These are phyloP conservation scores for Tauraco erythrolophus DNA, from an alignment of 2,113 vertebrate genomes.

Conservation along the genomic window DNA sequence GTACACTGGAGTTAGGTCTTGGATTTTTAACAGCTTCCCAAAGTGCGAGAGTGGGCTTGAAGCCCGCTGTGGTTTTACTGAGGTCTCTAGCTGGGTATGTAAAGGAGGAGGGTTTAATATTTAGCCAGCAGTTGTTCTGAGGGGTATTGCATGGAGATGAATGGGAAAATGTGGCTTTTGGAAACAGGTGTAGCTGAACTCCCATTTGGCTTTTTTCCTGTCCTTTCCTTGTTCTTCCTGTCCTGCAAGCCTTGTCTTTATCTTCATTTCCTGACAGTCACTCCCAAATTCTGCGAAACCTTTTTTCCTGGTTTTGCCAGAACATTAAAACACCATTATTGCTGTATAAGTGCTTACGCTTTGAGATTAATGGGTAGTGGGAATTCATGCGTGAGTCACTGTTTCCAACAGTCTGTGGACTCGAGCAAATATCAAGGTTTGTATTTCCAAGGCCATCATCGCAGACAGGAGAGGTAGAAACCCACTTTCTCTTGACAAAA, in stretches of 20 bases:
- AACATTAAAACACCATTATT: constrained; percentile 24
- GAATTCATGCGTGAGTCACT: constrained; percentile 24
- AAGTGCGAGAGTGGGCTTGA: not conserved
- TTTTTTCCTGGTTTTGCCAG: constrained; percentile 19
- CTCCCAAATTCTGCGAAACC: not conserved
- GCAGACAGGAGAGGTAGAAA: not conserved
- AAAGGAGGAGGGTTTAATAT: not conserved
- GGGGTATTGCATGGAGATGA: not conserved
- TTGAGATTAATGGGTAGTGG: constrained; percentile 17
- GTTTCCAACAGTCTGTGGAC: not conserved
- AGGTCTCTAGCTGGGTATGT: not conserved
- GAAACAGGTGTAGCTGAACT: constrained; percentile 17
- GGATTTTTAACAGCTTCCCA: not conserved
- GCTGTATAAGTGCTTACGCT: not conserved
- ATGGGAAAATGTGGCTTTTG: not conserved
- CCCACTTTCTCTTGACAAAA: not conserved
- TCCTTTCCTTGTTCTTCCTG: not conserved
- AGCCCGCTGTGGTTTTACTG: not conserved
- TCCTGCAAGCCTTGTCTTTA: not conserved
- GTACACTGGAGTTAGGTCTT: not conserved
- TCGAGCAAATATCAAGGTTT: not conserved
- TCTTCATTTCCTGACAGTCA: constrained; percentile 12
- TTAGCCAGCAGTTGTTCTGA: not conserved
- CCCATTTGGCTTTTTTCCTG: not conserved
- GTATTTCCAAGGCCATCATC: not conserved